Percentiles rank a stretch among this genome's conserved stretches.
These are phyloP conservation scores for Chrysopilus asiliformis DNA, from an alignment of 2,888 invertebrate genomes.

Conservation along the genomic window DNA sequence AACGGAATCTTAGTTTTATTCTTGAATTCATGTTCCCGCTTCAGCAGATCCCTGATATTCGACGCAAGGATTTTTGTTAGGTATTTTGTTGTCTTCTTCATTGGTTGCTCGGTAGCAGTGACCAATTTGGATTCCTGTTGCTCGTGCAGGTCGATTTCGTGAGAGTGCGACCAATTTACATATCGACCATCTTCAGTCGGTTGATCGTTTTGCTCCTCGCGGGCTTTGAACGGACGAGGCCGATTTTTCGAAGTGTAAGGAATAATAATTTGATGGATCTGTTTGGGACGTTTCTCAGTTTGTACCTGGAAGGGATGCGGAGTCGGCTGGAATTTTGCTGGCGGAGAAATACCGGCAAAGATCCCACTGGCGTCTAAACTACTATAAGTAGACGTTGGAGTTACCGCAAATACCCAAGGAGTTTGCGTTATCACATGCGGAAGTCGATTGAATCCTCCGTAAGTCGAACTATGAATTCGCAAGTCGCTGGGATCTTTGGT, in stretches of 20 bases:
- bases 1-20: slow-evolving; percentile 35
- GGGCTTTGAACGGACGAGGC: slow-evolving; percentile 40
- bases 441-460: no score
- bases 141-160: slow-evolving; percentile 38
- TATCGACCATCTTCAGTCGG: slow-evolving; percentile 20
- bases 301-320: slow-evolving; percentile 3
- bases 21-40: slow-evolving; percentile 31
- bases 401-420: slow-evolving; percentile 21
- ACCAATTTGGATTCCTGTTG: slow-evolving; percentile 38
- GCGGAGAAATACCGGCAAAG: slow-evolving; percentile 27
- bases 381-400: slow-evolving; percentile 31
- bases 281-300: slow-evolving; percentile 40
- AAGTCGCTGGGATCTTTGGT: slow-evolving; percentile 33
- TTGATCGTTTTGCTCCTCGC: slow-evolving; percentile 28
- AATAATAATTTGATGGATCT: slow-evolving; percentile 69
- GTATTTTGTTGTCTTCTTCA: slow-evolving; percentile 29
- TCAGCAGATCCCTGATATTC: slow-evolving; percentile 40
- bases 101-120: slow-evolving; percentile 25
- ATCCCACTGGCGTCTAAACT: slow-evolving; percentile 32
- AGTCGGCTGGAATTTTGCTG: slow-evolving; percentile 19
- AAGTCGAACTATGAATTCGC: slow-evolving; percentile 18
- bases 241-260: slow-evolving; percentile 57
- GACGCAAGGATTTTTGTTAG: slow-evolving; percentile 35
- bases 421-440: slow-evolving; percentile 12
- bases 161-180: slow-evolving; percentile 24